A percentile compares a stretch with the other conserved stretches of the same genome.
phyloP scores from a whole-genome alignment of 2,888 invertebrate genomes.

The Lordiphosa fenestrarum region DNA sequence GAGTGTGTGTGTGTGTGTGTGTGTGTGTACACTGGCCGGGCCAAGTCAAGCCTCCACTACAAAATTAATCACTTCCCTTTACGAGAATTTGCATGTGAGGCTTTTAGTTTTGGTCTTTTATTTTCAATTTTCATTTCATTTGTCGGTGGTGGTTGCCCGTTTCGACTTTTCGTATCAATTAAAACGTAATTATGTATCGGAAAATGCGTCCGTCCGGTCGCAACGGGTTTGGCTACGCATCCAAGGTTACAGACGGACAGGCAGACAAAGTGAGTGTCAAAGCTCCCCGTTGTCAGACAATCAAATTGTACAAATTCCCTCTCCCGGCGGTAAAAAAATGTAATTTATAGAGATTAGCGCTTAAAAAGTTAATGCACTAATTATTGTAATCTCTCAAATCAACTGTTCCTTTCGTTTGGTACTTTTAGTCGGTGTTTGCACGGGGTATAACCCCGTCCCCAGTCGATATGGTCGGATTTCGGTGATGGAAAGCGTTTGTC shows the following conservation, averaged over 20 bases:
- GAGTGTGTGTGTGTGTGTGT: not conserved
- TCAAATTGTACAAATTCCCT: not conserved
- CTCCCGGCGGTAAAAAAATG: no score
- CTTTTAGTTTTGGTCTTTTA: constrained; percentile 38
- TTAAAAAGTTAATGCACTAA: no score
- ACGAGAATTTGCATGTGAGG: constrained; percentile 64
- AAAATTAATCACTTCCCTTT: constrained; percentile 67
- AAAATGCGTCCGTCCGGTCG: constrained; percentile 58
- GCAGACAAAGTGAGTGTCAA: not conserved
- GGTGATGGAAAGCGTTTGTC: no score
- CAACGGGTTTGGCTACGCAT: constrained; percentile 57
- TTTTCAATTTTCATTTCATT: constrained; percentile 15
- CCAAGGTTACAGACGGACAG: constrained; percentile 21
- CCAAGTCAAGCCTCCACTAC: constrained; percentile 16
- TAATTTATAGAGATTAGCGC: no score
- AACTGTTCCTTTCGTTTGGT: no score
- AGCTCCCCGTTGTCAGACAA: constrained; percentile 3
- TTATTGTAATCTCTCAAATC: no score
- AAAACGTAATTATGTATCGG: constrained; percentile 61
- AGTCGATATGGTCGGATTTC: no score
- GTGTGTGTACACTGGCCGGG: not conserved
- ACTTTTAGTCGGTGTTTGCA: no score
- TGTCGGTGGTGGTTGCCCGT: not conserved
- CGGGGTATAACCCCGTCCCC: no score
- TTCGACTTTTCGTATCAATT: constrained; percentile 47